phyloP scores from a whole-genome alignment of 2,888 invertebrate genomes.

The Aleiodes leptofemur region DNA sequence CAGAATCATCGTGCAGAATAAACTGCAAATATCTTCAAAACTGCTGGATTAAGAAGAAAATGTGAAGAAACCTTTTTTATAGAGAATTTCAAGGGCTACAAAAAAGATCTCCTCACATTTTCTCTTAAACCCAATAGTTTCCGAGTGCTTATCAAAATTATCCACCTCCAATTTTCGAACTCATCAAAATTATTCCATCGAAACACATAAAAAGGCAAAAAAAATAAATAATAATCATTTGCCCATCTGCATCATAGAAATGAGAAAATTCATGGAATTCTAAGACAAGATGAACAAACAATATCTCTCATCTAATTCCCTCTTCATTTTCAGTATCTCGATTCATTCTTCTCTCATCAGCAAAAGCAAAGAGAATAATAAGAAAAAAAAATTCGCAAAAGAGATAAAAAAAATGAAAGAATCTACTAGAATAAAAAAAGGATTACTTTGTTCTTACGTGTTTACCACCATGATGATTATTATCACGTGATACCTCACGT shows the following conservation, averaged over 20 bases:
- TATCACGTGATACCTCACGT: constrained; percentile 51
- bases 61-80: too few relatives aligned
- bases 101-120: too few relatives aligned
- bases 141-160: too few relatives aligned
- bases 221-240: background rate
- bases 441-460: constrained; percentile 48
- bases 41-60: too few relatives aligned
- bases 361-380: constrained; percentile 20
- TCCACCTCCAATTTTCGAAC: too few relatives aligned
- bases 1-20: too few relatives aligned
- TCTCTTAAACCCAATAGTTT: too few relatives aligned
- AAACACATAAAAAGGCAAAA: too few relatives aligned
- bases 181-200: too few relatives aligned
- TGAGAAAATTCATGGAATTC: constrained; percentile 34
- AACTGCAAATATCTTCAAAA: too few relatives aligned
- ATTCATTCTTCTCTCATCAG: constrained; percentile 31
- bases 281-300: constrained; percentile 32
- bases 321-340: constrained; percentile 31
- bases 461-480: constrained; percentile 49
- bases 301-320: constrained; percentile 27
- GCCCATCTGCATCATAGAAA: background rate
- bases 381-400: constrained; percentile 3
- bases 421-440: constrained; percentile 33
- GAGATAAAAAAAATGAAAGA: constrained; percentile 15
- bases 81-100: too few relatives aligned